Conservation (phyloP, 1,140 invertebrate species). For the Anoplolepis gracilipes region DNA sequence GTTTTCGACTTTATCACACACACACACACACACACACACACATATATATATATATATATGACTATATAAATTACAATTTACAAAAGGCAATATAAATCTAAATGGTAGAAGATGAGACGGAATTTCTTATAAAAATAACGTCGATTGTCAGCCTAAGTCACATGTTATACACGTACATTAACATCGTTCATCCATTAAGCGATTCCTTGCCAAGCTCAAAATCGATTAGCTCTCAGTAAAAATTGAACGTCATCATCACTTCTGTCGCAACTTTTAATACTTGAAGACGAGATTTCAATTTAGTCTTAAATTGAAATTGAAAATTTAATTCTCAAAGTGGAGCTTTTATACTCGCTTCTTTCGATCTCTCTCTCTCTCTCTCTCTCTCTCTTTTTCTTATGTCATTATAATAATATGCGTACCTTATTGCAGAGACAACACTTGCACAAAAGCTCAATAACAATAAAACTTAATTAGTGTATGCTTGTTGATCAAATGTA, state of each 20-base stretch:
- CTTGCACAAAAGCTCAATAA: background rate
- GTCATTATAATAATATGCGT: background rate
- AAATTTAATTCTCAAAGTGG: background rate
- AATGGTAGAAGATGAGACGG: no score
- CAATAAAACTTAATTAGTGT: background rate
- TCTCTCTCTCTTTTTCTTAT: no score
- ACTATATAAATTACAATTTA: background rate
- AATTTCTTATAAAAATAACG: background rate
- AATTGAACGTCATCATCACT: background rate
- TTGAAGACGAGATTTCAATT: background rate
- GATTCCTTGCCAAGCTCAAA: background rate
- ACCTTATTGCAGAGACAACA: background rate
- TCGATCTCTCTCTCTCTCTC: no score
- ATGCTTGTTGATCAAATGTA: background rate
- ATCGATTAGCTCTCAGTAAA: background rate
- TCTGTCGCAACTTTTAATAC: background rate
- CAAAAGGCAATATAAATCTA: no score
- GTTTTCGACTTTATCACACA: slow-evolving; percentile 35
- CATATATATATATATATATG: no score
- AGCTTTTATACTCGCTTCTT: background rate
- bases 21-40: no score
- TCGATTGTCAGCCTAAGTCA: background rate
- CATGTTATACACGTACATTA: background rate
- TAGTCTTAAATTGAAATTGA: background rate
- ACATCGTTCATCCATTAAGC: background rate